Percentiles rank a stretch among this genome's conserved stretches.
These are phyloP conservation scores for Diarsia brunnea DNA, from an alignment of 2,888 invertebrate genomes.

Conservation along the genomic window DNA sequence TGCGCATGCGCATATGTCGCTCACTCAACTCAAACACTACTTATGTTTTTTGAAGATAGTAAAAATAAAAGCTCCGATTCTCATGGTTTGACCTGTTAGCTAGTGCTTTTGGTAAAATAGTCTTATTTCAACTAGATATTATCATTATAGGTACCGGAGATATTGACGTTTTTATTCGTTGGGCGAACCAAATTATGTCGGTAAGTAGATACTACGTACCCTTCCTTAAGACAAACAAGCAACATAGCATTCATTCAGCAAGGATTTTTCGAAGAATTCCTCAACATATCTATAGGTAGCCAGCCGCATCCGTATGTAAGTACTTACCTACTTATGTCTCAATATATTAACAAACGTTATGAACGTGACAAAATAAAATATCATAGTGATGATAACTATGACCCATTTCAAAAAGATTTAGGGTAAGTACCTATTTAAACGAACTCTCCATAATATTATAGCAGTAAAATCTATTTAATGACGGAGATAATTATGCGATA, in stretches of 20 bases:
- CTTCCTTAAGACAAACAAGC: background rate
- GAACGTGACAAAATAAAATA: background rate
- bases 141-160: background rate
- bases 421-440: background rate
- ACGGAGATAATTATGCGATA: no score
- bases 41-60: constrained; percentile 23
- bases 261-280: background rate
- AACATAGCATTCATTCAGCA: background rate
- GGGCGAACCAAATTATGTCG: constrained; percentile 14
- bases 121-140: background rate
- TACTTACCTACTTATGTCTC: background rate
- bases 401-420: background rate
- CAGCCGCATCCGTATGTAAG: background rate
- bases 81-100: constrained; percentile 4
- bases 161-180: constrained; percentile 4
- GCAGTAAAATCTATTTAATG: background rate
- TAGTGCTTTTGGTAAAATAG: constrained; percentile 9
- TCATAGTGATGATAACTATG: background rate
- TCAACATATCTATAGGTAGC: background rate
- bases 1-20: constrained; percentile 50
- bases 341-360: background rate
- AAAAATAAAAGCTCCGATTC: constrained; percentile 10
- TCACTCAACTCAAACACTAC: constrained; percentile 42
- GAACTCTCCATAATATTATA: background rate
- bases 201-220: constrained; percentile 19